Evolutionary conservation across 2,797 vertebrate genomes (phyloP).

Genomic region (Hydrolagus colliei): DNA sequence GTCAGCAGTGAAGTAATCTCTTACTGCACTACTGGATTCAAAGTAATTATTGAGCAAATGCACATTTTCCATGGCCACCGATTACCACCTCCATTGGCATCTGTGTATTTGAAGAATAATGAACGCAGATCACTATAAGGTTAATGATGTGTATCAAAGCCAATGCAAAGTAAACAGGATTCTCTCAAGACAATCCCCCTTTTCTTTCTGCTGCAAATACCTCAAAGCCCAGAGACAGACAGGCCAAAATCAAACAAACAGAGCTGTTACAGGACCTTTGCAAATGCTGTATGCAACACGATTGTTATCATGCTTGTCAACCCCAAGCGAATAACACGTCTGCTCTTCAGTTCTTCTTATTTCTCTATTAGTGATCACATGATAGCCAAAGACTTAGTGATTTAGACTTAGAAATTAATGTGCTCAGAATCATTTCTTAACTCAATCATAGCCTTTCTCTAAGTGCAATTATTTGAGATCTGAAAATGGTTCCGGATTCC

Average conservation of each 20-base stretch:
- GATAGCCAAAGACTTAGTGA: neutral
- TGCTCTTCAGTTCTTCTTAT: neutral
- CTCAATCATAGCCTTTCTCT: neutral
- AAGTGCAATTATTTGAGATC: neutral
- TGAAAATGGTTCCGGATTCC: too few species aligned
- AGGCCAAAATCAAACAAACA: too few species aligned
- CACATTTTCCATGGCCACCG: neutral
- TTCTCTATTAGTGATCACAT: neutral
- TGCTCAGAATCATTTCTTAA: neutral
- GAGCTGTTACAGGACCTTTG: neutral
- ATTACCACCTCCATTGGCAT: neutral
- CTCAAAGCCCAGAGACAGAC: neutral
- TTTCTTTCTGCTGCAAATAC: neutral
- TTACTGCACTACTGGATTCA: neutral
- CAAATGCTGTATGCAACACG: neutral
- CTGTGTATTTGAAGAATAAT: neutral
- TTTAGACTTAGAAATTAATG: neutral
- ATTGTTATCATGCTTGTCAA: neutral
- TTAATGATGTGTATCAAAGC: constrained; percentile 11
- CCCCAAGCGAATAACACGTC: neutral
- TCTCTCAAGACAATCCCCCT: neutral
- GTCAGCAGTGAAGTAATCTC: neutral
- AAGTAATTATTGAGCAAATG: neutral
- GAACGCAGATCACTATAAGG: neutral
- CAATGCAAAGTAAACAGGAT: neutral